phyloP scores from a whole-genome alignment of 2,888 invertebrate species.

The Blastobasis adustella region DNA sequence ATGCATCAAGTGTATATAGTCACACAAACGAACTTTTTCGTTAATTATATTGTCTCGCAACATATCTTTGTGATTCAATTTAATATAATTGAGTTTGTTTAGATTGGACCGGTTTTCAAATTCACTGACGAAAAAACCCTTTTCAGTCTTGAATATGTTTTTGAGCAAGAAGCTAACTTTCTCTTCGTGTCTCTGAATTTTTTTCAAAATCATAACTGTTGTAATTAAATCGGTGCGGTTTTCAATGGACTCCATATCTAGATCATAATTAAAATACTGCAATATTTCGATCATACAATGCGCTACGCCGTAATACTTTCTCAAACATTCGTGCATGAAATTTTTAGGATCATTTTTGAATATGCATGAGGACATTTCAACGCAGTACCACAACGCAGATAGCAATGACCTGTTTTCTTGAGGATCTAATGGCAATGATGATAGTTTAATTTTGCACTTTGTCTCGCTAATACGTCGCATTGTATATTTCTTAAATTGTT shows the following conservation, averaged over 20 bases:
- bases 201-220: slow-evolving; percentile 26
- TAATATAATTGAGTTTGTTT: slow-evolving; percentile 28
- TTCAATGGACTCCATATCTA: slow-evolving; percentile 23
- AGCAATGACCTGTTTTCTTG: slow-evolving; percentile 20
- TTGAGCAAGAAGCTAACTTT: slow-evolving; percentile 24
- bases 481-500: slow-evolving; percentile 29
- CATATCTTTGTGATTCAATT: slow-evolving; percentile 24
- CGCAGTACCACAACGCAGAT: slow-evolving; percentile 38
- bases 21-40: slow-evolving; percentile 24
- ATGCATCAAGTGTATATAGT: slow-evolving; percentile 24
- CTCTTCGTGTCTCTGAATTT: slow-evolving; percentile 17
- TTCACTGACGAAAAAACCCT: slow-evolving; percentile 28
- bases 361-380: too few relatives aligned
- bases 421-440: slow-evolving; percentile 34
- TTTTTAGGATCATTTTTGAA: too few relatives aligned
- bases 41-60: slow-evolving; percentile 17
- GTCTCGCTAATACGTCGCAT: slow-evolving; percentile 28
- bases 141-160: slow-evolving; percentile 26
- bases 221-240: slow-evolving; percentile 25
- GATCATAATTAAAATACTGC: slow-evolving; percentile 27
- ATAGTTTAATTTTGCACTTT: slow-evolving; percentile 28
- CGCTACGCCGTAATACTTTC: too few relatives aligned
- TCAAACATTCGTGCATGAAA: too few relatives aligned
- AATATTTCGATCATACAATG: too few relatives aligned
- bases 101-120: slow-evolving; percentile 25